phyloP scores from a whole-genome alignment of 1,140 invertebrate genomes.

The Papilio glaucus region DNA sequence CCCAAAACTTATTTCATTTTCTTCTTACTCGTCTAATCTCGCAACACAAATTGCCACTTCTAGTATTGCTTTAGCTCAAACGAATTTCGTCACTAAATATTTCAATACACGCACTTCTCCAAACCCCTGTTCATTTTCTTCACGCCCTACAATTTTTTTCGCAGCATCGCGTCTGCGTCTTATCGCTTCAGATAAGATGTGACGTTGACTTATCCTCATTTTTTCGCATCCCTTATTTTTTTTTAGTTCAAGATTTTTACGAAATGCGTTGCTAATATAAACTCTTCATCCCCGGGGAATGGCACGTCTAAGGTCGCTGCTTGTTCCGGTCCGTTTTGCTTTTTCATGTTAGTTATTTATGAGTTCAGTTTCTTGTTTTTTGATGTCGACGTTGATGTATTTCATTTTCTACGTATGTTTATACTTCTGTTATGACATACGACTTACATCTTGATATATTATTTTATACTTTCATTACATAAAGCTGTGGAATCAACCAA shows the following conservation, averaged over 20 bases:
- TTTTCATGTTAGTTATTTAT: conserved; percentile 1
- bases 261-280: conserved; percentile 7
- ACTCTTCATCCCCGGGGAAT: neutral
- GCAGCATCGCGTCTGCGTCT: conserved; percentile 8
- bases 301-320: neutral
- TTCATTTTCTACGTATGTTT: too few species aligned
- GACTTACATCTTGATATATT: too few species aligned
- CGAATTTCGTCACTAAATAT: conserved; percentile 4
- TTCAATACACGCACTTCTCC: neutral
- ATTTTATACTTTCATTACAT: too few species aligned
- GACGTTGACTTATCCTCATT: conserved; percentile 30
- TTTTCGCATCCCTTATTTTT: neutral
- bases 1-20: too few species aligned
- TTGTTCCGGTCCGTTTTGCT: neutral
- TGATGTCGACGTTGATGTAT: neutral
- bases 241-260: neutral
- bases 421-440: too few species aligned
- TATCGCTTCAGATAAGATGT: conserved; percentile 28
- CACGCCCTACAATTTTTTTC: conserved; percentile 13
- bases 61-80: neutral
- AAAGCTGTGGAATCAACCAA: too few species aligned
- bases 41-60: too few species aligned
- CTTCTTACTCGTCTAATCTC: neutral
- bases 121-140: conserved; percentile 9
- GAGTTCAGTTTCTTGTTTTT: neutral